Percentiles rank a stretch among this genome's conserved stretches.
Evolutionary conservation across 2,888 invertebrate species (phyloP).

Genomic region (Amblyjoppa proteus): DNA sequence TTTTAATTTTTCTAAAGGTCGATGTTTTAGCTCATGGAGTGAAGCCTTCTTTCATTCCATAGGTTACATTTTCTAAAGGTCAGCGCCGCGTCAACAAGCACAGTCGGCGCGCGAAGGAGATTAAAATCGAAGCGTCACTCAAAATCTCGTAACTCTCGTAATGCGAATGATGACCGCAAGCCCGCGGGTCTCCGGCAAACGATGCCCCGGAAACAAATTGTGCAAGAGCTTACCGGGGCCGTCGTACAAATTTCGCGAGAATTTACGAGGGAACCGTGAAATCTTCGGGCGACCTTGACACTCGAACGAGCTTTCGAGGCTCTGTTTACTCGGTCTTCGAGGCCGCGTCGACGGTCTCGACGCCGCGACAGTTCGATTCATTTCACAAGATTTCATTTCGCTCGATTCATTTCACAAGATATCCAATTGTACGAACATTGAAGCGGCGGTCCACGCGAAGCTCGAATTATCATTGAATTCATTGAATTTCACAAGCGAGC

Average conservation of each 20-base stretch:
- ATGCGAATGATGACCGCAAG: background rate
- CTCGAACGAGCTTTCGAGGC: constrained; percentile 1
- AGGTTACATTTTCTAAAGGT: constrained; percentile 2
- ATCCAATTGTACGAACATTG: background rate
- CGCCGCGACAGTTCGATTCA: background rate
- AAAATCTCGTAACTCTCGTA: constrained; percentile 34
- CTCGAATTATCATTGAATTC: no score
- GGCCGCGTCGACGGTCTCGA: background rate
- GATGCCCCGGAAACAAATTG: constrained; percentile 46
- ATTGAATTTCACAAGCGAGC: background rate
- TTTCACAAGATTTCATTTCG: background rate
- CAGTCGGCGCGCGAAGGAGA: constrained; percentile 6
- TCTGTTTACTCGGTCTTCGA: constrained; percentile 1
- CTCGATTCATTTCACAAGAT: background rate
- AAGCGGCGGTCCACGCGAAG: no score
- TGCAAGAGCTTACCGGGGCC: constrained; percentile 2
- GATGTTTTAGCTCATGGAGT: background rate
- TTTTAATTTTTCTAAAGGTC: background rate
- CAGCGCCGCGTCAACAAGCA: background rate
- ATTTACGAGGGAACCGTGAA: constrained; percentile 21
- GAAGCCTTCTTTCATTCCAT: background rate
- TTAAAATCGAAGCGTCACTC: constrained; percentile 35
- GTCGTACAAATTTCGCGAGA: constrained; percentile 25
- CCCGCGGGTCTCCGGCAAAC: background rate
- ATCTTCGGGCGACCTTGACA: constrained; percentile 36